Evolutionary conservation across 2,113 vertebrate species (phyloP).

Genomic region (Hydropotes inermis): DNA sequence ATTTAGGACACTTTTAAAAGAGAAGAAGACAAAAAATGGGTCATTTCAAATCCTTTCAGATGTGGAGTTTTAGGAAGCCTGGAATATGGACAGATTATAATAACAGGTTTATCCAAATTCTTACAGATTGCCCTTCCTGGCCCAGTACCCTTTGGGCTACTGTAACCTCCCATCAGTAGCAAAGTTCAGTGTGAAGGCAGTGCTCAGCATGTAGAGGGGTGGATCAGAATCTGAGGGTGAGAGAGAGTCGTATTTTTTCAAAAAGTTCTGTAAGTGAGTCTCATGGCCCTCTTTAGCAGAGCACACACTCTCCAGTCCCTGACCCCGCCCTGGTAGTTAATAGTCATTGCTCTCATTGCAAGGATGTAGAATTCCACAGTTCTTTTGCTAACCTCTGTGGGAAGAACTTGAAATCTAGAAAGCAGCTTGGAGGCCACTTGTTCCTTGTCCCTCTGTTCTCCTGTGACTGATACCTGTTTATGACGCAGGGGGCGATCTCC

Average conservation of each 20-base stretch:
- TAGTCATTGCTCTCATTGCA: not conserved
- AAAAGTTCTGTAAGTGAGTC: not conserved
- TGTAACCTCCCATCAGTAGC: not conserved
- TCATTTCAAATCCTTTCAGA: slow-evolving; percentile 22
- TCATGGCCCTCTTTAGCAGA: not conserved
- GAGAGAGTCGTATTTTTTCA: not conserved
- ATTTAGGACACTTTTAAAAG: slow-evolving; percentile 51
- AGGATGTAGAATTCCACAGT: not conserved
- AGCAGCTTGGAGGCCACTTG: not conserved
- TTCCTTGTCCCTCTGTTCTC: not conserved
- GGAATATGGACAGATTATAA: not conserved
- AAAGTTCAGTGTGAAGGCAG: not conserved
- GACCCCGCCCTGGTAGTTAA: not conserved
- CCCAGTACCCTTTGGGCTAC: not conserved
- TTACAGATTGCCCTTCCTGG: not conserved
- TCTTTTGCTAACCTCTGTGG: not conserved
- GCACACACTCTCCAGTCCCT: not conserved
- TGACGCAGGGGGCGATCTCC: slow-evolving; percentile 87
- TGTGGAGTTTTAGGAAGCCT: slow-evolving; percentile 12
- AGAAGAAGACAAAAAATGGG: slow-evolving; percentile 27
- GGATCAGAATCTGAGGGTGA: not conserved
- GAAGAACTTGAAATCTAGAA: not conserved
- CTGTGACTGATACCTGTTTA: not conserved
- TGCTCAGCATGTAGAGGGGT: not conserved
- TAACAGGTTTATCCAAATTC: not conserved